A percentile compares a stretch with the other conserved stretches of the same genome.
Conservation (phyloP, 2,888 invertebrate genomes). For the Rhamnusium bicolor region DNA sequence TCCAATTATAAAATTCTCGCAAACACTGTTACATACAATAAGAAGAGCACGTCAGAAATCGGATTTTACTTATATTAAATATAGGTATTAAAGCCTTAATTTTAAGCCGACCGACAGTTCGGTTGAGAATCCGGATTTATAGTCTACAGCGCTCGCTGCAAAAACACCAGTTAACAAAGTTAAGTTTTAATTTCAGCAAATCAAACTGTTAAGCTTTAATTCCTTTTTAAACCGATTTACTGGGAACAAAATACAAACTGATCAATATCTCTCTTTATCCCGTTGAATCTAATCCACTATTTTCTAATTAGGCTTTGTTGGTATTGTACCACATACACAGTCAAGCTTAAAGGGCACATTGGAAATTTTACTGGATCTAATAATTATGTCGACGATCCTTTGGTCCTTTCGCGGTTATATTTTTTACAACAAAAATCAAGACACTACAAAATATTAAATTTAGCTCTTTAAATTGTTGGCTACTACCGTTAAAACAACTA, state of each 20-base stretch:
- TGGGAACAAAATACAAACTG: constrained; percentile 5
- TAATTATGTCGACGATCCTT: no score
- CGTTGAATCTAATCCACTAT: neutral
- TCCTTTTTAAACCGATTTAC: constrained; percentile 20
- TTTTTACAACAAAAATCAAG: no score
- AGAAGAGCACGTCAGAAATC: neutral
- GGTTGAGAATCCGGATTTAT: constrained; percentile 12
- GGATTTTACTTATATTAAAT: constrained; percentile 16
- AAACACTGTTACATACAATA: constrained; percentile 5
- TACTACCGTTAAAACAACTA: no score
- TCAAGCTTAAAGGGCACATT: no score
- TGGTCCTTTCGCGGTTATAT: no score
- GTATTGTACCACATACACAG: neutral
- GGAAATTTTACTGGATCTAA: no score
- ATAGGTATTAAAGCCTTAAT: constrained; percentile 4
- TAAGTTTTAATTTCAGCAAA: constrained; percentile 19
- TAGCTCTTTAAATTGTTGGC: no score
- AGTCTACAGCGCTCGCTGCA: constrained; percentile 2
- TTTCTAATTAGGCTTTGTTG: neutral
- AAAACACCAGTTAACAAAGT: constrained; percentile 13
- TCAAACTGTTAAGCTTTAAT: constrained; percentile 17
- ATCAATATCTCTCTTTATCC: constrained; percentile 6
- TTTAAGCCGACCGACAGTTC: constrained; percentile 4
- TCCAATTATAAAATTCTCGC: constrained; percentile 19
- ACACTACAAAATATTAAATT: no score